Evolutionary conservation across 2,113 vertebrate genomes (phyloP).

Genomic region (Seriola quinqueradiata): DNA sequence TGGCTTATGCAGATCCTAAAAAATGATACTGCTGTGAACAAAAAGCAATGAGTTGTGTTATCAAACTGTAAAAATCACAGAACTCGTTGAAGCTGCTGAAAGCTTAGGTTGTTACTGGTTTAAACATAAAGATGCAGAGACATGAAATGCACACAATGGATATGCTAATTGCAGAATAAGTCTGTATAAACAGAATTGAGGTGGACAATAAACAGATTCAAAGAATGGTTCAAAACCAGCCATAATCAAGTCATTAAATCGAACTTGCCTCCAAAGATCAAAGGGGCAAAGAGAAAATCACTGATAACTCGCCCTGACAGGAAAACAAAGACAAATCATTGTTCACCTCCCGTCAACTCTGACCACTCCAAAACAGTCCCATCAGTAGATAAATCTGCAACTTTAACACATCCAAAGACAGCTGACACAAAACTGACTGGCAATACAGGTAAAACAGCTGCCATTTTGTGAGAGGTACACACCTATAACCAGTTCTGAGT

Average conservation of each 20-base stretch:
- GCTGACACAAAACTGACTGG: constrained; percentile 15
- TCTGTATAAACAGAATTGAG: constrained; percentile 27
- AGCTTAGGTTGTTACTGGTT: background rate
- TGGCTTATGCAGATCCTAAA: background rate
- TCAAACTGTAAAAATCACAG: background rate
- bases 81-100: background rate
- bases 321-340: constrained; percentile 39
- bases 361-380: constrained; percentile 32
- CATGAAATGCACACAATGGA: constrained; percentile 22
- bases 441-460: constrained; percentile 27
- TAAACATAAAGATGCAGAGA: constrained; percentile 22
- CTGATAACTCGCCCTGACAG: constrained; percentile 11
- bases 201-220: constrained; percentile 18
- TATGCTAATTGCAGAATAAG: constrained; percentile 21
- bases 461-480: constrained; percentile 40
- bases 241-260: constrained; percentile 34
- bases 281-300: constrained; percentile 46
- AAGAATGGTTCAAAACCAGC: constrained; percentile 26
- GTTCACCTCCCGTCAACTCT: constrained; percentile 28
- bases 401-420: constrained; percentile 25
- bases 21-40: background rate
- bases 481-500: constrained; percentile 30
- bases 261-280: constrained; percentile 22
- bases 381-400: constrained; percentile 37
- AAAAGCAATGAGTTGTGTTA: background rate